phyloP scores from a whole-genome alignment of 2,888 invertebrate species.

The Eudasyphora cyanicolor region DNA sequence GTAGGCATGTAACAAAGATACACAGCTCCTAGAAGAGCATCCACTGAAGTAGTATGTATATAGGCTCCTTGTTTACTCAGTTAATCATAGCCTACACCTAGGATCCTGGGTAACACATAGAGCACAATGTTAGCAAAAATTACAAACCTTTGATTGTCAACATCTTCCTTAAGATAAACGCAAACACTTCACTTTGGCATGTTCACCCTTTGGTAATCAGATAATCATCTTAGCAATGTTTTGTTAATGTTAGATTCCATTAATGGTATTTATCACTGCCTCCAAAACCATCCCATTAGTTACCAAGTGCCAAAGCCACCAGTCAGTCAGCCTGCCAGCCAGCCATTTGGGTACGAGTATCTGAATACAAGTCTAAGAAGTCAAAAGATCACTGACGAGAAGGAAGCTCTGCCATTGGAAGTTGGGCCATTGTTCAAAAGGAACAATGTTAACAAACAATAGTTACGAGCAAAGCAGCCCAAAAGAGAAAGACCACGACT shows the following conservation, averaged over 20 bases:
- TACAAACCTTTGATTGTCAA: not conserved
- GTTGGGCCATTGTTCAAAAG: not conserved
- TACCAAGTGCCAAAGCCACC: not conserved
- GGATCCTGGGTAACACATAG: no score
- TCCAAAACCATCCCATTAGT: not conserved
- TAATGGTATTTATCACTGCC: not conserved
- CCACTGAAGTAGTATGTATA: no score
- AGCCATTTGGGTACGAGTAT: not conserved
- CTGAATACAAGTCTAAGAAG: not conserved
- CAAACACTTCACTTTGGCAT: conserved; percentile 10
- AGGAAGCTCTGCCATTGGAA: not conserved
- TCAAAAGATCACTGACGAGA: not conserved
- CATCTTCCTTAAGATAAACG: not conserved
- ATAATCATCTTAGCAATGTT: conserved; percentile 24
- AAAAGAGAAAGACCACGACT: not conserved
- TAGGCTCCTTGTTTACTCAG: no score
- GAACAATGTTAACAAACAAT: conserved; percentile 1
- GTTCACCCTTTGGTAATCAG: not conserved
- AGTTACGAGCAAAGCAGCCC: not conserved
- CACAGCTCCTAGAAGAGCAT: no score
- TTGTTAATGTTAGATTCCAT: not conserved
- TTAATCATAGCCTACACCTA: no score
- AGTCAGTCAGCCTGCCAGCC: not conserved
- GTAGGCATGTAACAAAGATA: no score
- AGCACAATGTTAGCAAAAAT: not conserved